Evolutionary conservation across 2,113 vertebrate species (phyloP), one percentile per base, ranked within the genome.

Genomic region (Syngnathus scovelli): DNA sequence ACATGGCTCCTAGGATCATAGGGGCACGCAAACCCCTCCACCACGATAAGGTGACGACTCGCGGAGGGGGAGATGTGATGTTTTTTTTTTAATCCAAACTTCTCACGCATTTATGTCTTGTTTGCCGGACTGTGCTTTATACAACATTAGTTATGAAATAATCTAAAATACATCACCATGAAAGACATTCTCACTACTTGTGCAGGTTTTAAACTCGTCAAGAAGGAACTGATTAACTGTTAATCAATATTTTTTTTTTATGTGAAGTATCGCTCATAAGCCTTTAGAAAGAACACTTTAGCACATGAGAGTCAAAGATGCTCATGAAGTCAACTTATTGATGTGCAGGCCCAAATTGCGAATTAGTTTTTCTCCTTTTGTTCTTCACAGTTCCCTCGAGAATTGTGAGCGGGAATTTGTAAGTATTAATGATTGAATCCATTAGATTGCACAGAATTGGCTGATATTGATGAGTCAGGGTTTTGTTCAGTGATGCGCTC

Each of bases 401-500:
- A 61, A 16, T 58, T 74, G 54, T 58, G 58, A 21, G 43, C 2
- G 48, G 68, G 63, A 74, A 51, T 73, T 69, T 18, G 41, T 67
- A 78, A 60, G 54, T 69, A 82, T 73, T 65, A 68, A 87, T 68
- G 68, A 60, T 75, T 74, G 23, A 76, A 87, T 83, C 76, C 69
- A 64, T 80, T 71, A 49, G 61, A 78, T 79, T 68, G 74, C 71
- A 44, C 60, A 66, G 67, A 61, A 87, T 86, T 79, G 80, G 75
- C 66, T 67, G 52, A 72, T 83, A 86, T 79, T 78, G 83, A 89
- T 78, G 76, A 74, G 67, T 61, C 56, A 64, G 44, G 27, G 68
- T 77, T 83, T 75, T 78, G 79, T 83, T 85, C 80, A 80, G 79
- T 80, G 55, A 58, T 23, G 67, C 39, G 16, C 71, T 79, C 62